Percentiles rank a stretch among this genome's conserved stretches.
phyloP scores from a whole-genome alignment of 2,113 vertebrate genomes.

The Mesoclemmys tuberculata region DNA sequence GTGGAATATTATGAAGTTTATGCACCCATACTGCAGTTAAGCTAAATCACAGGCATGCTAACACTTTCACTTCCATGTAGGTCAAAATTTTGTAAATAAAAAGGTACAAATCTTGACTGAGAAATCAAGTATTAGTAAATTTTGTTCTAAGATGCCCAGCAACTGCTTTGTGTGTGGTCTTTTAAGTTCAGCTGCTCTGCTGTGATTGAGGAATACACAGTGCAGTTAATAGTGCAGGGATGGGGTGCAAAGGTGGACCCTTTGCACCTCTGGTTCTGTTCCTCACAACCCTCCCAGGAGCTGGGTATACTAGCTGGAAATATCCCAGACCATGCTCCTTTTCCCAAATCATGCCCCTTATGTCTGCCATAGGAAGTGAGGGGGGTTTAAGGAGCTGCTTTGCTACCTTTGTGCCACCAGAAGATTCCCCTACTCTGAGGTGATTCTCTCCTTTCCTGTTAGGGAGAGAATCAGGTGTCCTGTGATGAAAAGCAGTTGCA shows the following conservation, averaged over 20 bases:
- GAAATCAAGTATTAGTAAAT: background rate
- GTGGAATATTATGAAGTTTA: background rate
- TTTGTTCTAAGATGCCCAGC: background rate
- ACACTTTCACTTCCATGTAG: background rate
- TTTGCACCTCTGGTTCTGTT: background rate
- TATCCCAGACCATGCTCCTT: background rate
- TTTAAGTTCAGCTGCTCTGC: background rate
- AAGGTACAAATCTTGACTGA: background rate
- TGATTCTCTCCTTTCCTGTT: background rate
- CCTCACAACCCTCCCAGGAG: background rate
- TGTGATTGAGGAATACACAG: background rate
- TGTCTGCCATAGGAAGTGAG: background rate
- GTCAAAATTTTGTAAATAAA: background rate
- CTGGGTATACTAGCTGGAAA: background rate
- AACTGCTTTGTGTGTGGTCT: background rate
- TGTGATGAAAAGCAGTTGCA: too few species aligned
- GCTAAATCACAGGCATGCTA: background rate
- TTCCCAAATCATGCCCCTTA: background rate
- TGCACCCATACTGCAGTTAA: background rate
- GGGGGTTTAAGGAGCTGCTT: background rate
- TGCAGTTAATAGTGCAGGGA: background rate
- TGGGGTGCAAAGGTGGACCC: background rate
- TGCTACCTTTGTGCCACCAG: background rate
- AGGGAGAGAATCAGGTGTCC: too few species aligned
- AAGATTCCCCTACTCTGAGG: background rate